Base-by-base conservation (phyloP, 2,113 vertebrate species). In the Melanotaenia duboulayi region DNA sequence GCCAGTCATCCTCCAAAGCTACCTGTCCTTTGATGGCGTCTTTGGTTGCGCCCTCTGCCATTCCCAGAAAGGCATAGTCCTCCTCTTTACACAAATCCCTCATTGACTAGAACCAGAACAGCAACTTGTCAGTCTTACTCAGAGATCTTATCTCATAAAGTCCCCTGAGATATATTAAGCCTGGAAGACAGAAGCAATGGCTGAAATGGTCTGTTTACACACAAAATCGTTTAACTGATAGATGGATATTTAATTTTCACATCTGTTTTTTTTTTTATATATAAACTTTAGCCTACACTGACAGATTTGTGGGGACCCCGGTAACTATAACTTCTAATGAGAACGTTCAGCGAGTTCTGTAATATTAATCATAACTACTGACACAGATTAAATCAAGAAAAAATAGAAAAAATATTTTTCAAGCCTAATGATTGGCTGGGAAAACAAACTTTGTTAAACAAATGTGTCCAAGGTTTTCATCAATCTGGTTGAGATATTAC, bases 31-130 rank as follows among this genome's bases (percentile, higher is more conserved):
- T 58, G 9, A 11, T 23, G 12, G 46, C 8, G 52, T 24, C 16
- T 23, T 55, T 13, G 0, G 20, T 23, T 0, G 3, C 20, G 5
- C 57, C 62, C 19, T 62, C 42, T 13, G 83, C 56, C 17, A 4
- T 62, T 72, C 48, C 89, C 73, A 92, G 75, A 78, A 94, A 93
- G 1, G 40, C 73, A 17, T 92, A 94, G 72, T 94, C 92, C 54
- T 94, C 93, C 76, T 94, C 92, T 84, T 90, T 93, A 61, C 91
- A 94, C 59, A 94, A 78, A 32, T 81, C 87, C 68, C 93, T 86
- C 94, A 94, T 92, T 16, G 91, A 87, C 92, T 94, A 8, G 35
- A 62, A 55, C 22, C 60, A 78, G 42, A 67, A 57, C 57, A 65
- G 16, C 24, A 14, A 4, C 48, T 59, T 59, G 7, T 65, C 20